Evolutionary conservation across 2,113 vertebrate species (phyloP), one percentile per base, ranked within the genome.

Genomic region (Noctilio leporinus): DNA sequence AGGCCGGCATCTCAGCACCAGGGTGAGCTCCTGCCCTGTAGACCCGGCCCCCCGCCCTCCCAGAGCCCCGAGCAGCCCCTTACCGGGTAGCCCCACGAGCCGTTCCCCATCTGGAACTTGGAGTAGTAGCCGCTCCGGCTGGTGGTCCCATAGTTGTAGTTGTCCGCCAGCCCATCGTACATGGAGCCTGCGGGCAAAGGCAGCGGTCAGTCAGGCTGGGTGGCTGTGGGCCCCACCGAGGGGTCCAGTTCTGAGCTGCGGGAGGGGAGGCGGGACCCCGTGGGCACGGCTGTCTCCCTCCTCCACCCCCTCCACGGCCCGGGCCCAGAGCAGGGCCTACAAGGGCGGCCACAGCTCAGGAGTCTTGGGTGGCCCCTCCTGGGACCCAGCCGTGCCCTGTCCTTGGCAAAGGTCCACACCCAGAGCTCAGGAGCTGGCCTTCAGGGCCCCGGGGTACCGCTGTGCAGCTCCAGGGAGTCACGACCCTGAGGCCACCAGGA

Each of bases 1-100:
- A 17, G 3, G 51, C 51, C 51, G 2, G 20, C 11, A 53, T n/a
- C 47, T 77, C 20, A 51, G 53, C 19, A 40, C 10, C 26, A 6
- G 4, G 30, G 28, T 11, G 4, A 6, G 43, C 51, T 73, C 49
- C 64, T 38, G 65, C 10, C 0, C 14, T 26, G 0, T 0, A 5
- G 47, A 40, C 12, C 22, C 33, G 12, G 51, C 67, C 30, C 0
- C 4, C 28, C 57, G 43, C 30, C 5, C 38, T 5, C 15, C 9
- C 33, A 4, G 72, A 4, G 19, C 47, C 59, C 84, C 88, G 10
- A 17, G 91, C 40, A 10, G 40, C 3, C 8, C 20, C 98, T 98
- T 98, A 99, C 98, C 98, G 98, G 98, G 45, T 98, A 98, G 4
- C 98, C 98, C 98, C 98, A 98, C 2, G 0, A 97, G 95, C 98